Percentiles rank a stretch among this genome's conserved stretches.
phyloP scores from a whole-genome alignment of 1,140 invertebrate genomes.

The Leptoteleia sp. region DNA sequence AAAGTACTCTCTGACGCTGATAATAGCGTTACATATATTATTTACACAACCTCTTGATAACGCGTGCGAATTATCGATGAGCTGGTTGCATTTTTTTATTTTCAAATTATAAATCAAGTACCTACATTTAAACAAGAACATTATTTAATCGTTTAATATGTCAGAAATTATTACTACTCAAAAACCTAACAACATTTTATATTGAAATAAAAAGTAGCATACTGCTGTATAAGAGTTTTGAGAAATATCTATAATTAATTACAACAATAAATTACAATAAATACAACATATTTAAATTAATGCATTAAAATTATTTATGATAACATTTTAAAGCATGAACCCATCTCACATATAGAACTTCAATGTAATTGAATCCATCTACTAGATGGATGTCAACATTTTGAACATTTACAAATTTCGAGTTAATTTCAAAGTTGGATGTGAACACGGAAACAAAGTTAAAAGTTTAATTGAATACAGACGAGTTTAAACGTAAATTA shows the following conservation, averaged over 20 bases:
- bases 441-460: slow-evolving; percentile 24
- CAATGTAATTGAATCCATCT: slow-evolving; percentile 4
- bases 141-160: too few relatives aligned
- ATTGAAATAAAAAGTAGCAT: too few relatives aligned
- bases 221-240: too few relatives aligned
- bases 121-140: too few relatives aligned
- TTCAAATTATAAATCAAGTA: too few relatives aligned
- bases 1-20: slow-evolving; percentile 66
- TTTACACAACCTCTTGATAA: slow-evolving; percentile 65
- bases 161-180: too few relatives aligned
- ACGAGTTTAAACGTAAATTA: slow-evolving; percentile 19
- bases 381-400: slow-evolving; percentile 10
- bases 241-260: too few relatives aligned
- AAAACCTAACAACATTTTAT: too few relatives aligned
- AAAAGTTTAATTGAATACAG: slow-evolving; percentile 7
- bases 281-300: background rate
- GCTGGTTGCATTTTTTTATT: slow-evolving; percentile 53
- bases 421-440: slow-evolving; percentile 23
- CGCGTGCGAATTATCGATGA: slow-evolving; percentile 61
- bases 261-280: background rate
- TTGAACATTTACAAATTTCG: slow-evolving; percentile 24
- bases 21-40: slow-evolving; percentile 66
- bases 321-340: slow-evolving; percentile 6
- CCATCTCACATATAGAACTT: slow-evolving; percentile 1
- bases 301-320: background rate